Evolutionary conservation across 2,113 vertebrate genomes (phyloP).

Genomic region (Odontesthes bonariensis): DNA sequence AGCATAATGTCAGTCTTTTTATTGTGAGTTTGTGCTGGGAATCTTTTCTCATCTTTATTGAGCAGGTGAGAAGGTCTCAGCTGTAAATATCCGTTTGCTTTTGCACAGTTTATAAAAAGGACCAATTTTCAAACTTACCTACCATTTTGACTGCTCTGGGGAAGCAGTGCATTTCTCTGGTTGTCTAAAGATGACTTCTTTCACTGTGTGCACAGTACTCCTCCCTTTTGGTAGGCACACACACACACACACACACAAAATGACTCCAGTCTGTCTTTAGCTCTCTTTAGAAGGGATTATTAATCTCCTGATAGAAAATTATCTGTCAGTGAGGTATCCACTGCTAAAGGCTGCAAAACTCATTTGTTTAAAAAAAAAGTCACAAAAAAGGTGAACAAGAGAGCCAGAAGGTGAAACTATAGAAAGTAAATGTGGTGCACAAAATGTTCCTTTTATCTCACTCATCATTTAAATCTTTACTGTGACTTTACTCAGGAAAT

Average conservation of each 20-base stretch:
- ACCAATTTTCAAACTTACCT: slow-evolving; percentile 41
- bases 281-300: slow-evolving; percentile 24
- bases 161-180: slow-evolving; percentile 14
- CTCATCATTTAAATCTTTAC: no score
- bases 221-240: not conserved
- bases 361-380: not conserved
- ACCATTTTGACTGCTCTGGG: slow-evolving; percentile 45
- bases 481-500: no score
- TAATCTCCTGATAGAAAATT: slow-evolving; percentile 23
- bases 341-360: not conserved
- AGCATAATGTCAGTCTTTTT: slow-evolving; percentile 38
- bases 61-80: slow-evolving; percentile 57
- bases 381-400: not conserved
- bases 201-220: slow-evolving; percentile 30
- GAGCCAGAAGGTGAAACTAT: not conserved
- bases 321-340: slow-evolving; percentile 21
- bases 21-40: slow-evolving; percentile 32
- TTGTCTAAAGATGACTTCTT: slow-evolving; percentile 18
- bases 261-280: slow-evolving; percentile 11
- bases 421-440: not conserved
- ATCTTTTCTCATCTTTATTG: slow-evolving; percentile 53
- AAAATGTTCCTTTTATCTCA: not conserved
- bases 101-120: slow-evolving; percentile 48
- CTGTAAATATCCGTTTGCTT: slow-evolving; percentile 48
- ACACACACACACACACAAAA: not conserved